Evolutionary conservation across 2,888 invertebrate species (phyloP), one percentile per base, ranked within the genome.

Genomic region (Pollenia labialis): DNA sequence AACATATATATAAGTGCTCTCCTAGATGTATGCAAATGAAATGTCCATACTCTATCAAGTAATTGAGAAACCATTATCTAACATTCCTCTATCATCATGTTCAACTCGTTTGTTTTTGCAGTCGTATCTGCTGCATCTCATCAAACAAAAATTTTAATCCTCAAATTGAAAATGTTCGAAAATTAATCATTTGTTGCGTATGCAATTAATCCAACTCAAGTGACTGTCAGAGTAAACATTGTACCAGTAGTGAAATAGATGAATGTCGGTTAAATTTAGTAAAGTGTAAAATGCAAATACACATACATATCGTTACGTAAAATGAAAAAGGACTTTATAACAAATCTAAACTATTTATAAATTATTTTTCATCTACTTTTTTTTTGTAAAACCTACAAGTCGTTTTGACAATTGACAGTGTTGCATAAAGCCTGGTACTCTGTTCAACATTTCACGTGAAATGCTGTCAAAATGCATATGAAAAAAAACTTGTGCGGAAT

Each of bases 101-200:
- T 58, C 0, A 48, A 23, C 44, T 56, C 9, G 32, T 58, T 56
- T 42, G 16, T n/a, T 76, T 79, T 79, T 71, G 60, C 69, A 84
- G 66, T 76, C 72, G 52, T 84, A 81, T 84, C 87, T 87, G 84
- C 87, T 87, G 84, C 87, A 87, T 60, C 80, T 85, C 87, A 84
- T 87, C 84, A 81, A 87, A 88, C 84, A 85, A 85, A 88, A 88
- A 88, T 82, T 89, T 88, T 88, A 89, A 90, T 89, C 89, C 89
- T 88, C 85, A 88, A 89, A 88, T 90, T 89, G 87, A 90, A 90
- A 91, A 91, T 84, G 84, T 90, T 89, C 89, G 89, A 90, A 87
- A 92, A 92, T 92, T 90, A 91, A 92, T 92, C 91, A 90, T 91
- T 90, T 90, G 85, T 77, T 87, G 87, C 89, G 89, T 81, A 88